Base-by-base conservation (phyloP, 2,888 invertebrate genomes). In the Cryptophagus acutangulus region DNA sequence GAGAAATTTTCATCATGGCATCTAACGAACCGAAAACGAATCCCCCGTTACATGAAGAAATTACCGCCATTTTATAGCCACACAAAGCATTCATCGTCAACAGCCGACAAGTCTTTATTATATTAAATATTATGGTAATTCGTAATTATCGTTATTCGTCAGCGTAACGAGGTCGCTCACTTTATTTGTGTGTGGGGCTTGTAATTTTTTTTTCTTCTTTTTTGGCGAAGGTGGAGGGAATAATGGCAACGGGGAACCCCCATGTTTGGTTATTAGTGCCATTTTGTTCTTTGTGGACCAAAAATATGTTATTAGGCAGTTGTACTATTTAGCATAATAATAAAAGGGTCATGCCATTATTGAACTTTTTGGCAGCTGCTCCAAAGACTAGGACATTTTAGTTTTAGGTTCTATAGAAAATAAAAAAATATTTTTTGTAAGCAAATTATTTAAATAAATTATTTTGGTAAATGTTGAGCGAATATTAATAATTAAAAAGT, bases 41-140 rank as follows among this genome's bases (percentile, higher is more conserved):
- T 55, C 57, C 57, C 55, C 55, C 47, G 51, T 49, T 49, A n/a
- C 31, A 14, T 38, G 43, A 45, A 55, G 55, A 58, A 61, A 63
- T 63, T 63, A 62, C 63, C 61, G 62, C 63, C 65, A 65, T 65
- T 63, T 65, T 63, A 55, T 49, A 45, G 45, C 47, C 30, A 43
- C 57, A 62, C 61, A 63, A 62, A 58, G 59, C 52, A 49, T 52
- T 46, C 51, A 49, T 51, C 51, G 52, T 44, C 46, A 48, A 54
- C 56, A 54, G 56, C 54, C 53, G 54, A 56, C 52, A 56, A 57
- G 54, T 57, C 59, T 61, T 62, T 61, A 60, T 62, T 55, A 57
- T 62, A 62, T 63, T 61, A 63, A 62, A 62, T 56, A 62, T 62
- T 62, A 62, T 63, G 64, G 62, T 62, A 61, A 62, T 64, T 55